A percentile compares a stretch with the other conserved stretches of the same genome.
Evolutionary conservation across 2,888 invertebrate genomes (phyloP).

Genomic region (Elegia similella): DNA sequence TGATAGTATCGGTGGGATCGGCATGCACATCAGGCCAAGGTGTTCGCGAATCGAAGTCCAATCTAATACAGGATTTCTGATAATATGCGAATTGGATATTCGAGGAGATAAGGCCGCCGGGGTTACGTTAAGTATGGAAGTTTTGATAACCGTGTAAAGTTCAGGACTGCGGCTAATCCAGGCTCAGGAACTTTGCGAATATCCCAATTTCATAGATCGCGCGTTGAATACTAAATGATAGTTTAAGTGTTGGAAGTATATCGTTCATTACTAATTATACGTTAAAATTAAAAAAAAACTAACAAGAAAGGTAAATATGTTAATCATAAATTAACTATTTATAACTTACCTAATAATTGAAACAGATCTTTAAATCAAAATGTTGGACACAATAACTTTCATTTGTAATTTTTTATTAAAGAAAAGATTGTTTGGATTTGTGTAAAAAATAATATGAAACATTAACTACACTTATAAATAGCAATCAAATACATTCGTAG

Average conservation of each 20-base stretch:
- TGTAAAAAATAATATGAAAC: too few relatives aligned
- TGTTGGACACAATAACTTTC: too few relatives aligned
- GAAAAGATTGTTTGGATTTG: too few relatives aligned
- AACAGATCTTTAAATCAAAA: too few relatives aligned
- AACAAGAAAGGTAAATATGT: too few relatives aligned
- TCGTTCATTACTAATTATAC: too few relatives aligned
- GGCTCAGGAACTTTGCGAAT: constrained; percentile 53
- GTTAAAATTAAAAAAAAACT: too few relatives aligned
- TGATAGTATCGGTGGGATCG: constrained; percentile 50
- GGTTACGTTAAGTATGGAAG: constrained; percentile 54
- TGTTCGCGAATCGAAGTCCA: constrained; percentile 47
- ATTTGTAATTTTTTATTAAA: too few relatives aligned
- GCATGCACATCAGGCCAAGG: constrained; percentile 49
- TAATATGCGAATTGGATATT: constrained; percentile 60
- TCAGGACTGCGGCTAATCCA: constrained; percentile 47
- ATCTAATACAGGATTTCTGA: constrained; percentile 61
- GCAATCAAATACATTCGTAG: too few relatives aligned
- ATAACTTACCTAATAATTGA: too few relatives aligned
- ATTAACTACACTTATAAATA: too few relatives aligned
- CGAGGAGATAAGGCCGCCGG: constrained; percentile 50
- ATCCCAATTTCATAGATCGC: constrained; percentile 56
- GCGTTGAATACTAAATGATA: constrained; percentile 30
- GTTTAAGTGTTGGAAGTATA: neutral
- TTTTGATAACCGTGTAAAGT: constrained; percentile 61
- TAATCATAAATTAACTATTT: too few relatives aligned